Conservation (phyloP, 2,113 vertebrate genomes). For the Pomatorhinus ruficollis region DNA sequence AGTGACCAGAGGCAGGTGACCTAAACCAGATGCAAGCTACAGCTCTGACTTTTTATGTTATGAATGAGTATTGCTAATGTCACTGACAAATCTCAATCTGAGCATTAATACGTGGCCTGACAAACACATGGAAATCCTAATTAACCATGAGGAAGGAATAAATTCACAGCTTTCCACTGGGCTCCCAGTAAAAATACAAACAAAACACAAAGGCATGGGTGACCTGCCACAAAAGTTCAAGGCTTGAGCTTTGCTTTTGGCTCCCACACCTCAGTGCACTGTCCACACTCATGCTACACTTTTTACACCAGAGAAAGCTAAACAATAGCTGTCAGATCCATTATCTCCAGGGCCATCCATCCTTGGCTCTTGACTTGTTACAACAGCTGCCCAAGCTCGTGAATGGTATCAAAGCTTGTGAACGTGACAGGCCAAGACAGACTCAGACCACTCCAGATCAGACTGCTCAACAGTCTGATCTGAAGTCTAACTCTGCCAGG, state of each 20-base stretch:
- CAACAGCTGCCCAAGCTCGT: not conserved
- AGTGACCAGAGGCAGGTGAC: not conserved
- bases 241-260: not conserved
- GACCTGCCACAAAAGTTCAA: not conserved
- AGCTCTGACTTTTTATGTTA: not conserved
- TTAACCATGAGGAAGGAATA: not conserved
- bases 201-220: not conserved
- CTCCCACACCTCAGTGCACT: not conserved
- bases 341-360: not conserved
- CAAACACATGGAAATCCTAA: not conserved
- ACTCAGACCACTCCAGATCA: not conserved
- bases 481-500: not conserved
- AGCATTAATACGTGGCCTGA: not conserved
- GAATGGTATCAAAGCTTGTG: not conserved
- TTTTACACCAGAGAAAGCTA: not conserved
- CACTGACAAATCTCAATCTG: not conserved
- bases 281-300: no score
- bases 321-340: not conserved
- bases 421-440: not conserved
- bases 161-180: not conserved
- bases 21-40: not conserved
- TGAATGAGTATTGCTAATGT: not conserved
- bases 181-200: not conserved
- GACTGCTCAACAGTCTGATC: not conserved
- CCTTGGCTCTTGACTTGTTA: not conserved